Evolutionary conservation across 2,797 vertebrate genomes (phyloP), one percentile per base, ranked within the genome.

Genomic region (Pseudopleuronectes americanus): DNA sequence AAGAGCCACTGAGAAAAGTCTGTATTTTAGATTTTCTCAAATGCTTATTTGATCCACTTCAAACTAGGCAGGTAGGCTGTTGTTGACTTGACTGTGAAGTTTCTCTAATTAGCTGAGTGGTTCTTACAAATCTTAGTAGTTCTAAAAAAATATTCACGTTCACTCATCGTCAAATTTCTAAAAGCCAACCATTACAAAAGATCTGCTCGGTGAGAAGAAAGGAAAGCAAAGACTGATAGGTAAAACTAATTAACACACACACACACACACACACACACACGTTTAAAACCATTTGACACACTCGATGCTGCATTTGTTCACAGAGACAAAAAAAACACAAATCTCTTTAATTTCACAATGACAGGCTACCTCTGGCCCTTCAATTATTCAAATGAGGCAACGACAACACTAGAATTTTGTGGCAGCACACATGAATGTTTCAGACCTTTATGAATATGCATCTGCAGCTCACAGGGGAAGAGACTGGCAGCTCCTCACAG

Each of bases 361-460:
- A 65, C 54, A 81, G 48, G 52, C 69, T 58, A 74, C 57, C 21
- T 14, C 45, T 9, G 53, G 64, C 64, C 24, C 66, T 64, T 72
- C 67, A 65, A 76, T 70, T 77, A 84, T 76, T 79, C 9, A 76
- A 74, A 82, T 52, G 16, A 79, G 45, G n/a, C 65, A 4, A n/a
- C 43, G 65, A 76, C 66, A 17, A 72, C 59, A 60, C 26, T 21
- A 45, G 24, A 64, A 64, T n/a, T n/a, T 36, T 45, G 65, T 58
- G 64, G 52, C 22, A 56, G 52, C 17, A 19, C 43, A 76, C 6
- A n/a, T 51, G 47, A 71, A 57, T 73, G 49, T 71, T 74, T 51
- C 26, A 56, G 64, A 28, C 23, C 54, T 63, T 61, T 17, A 77
- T 83, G 57, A 76, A 77, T 70, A 76, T 76, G 58, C 6, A 74